Conservation (phyloP, 35 echinoderm and acorn worm species). For the Patiria miniata region DNA sequence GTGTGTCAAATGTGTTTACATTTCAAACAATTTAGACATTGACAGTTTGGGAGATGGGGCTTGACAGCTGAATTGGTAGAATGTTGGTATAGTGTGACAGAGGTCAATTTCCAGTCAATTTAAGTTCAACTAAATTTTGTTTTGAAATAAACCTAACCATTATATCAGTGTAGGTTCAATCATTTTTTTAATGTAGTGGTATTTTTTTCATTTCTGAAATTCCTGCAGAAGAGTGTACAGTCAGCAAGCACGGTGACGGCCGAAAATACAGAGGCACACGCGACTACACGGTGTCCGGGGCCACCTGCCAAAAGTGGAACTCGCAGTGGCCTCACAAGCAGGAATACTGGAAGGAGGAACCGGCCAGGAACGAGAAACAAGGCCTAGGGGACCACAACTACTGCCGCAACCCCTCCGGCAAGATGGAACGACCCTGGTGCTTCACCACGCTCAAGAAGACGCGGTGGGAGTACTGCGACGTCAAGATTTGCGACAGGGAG, state of each 20-base stretch:
- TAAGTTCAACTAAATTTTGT: too few relatives aligned
- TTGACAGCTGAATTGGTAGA: too few relatives aligned
- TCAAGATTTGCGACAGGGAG: slow-evolving; percentile 59
- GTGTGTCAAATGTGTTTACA: too few relatives aligned
- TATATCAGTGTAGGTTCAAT: too few relatives aligned
- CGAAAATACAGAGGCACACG: slow-evolving; percentile 81
- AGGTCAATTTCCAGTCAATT: too few relatives aligned
- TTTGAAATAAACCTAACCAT: too few relatives aligned
- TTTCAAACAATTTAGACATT: too few relatives aligned
- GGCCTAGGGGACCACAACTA: slow-evolving; percentile 88
- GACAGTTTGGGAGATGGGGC: too few relatives aligned
- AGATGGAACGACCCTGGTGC: slow-evolving; percentile 79
- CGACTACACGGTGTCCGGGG: slow-evolving; percentile 74
- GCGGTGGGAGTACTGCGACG: slow-evolving; percentile 80
- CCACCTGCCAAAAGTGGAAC: slow-evolving; percentile 93
- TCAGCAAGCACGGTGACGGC: slow-evolving; percentile 75
- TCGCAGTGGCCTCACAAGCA: slow-evolving; percentile 86
- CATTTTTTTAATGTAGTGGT: not conserved
- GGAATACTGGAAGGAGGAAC: slow-evolving; percentile 50
- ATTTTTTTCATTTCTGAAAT: not conserved
- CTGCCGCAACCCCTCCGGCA: slow-evolving; percentile 88
- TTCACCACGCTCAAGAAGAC: slow-evolving; percentile 84
- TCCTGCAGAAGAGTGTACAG: slow-evolving; percentile 52
- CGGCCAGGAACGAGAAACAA: slow-evolving; percentile 58
- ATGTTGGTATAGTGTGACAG: too few relatives aligned